Evolutionary conservation across 2,113 vertebrate genomes (phyloP), one percentile per base, ranked within the genome.

Genomic region (Serinus canaria): DNA sequence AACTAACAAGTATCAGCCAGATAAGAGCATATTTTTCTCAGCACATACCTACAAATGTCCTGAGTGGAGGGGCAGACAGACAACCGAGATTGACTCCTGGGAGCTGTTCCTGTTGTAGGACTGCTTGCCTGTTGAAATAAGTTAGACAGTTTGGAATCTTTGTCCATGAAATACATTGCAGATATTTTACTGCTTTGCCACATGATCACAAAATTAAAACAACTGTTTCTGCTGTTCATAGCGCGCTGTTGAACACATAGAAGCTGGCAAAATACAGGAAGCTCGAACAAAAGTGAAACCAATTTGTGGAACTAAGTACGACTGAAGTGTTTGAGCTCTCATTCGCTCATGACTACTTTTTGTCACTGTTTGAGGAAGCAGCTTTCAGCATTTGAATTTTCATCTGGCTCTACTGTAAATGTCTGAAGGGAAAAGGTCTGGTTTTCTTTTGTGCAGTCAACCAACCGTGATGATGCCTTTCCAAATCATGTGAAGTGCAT

Each of bases 1-100:
- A 81, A 67, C 23, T 70, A 68, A 49, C 19, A 18, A n/a, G 15
- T 44, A 44, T 43, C 50, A 55, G 67, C 10, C 66, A 63, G 52
- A 90, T 50, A 16, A 84, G 15, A 83, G 44, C 4, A 44, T 27
- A 52, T 41, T 67, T 85, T 81, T 73, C 73, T 94, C 83, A 76
- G 62, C 70, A 97, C 98, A 88, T 97, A 99, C 99, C 99, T 99
- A 98, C 99, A 99, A 96, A 99, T 99, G 97, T 99, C 99, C 98
- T 99, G 99, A 98, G 98, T 98, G 64, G 99, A 99, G 43, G 98
- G 98, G 67, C 98, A 98, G 92, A 98, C 98, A 13, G 99, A 99
- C 75, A 98, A 96, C 70, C 97, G 98, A 49, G 99, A 98, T 15
- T 98, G 98, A 82, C 98, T 98, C 89, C 98, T 98, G 83, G 98